phyloP scores from a whole-genome alignment of 2,797 vertebrate genomes.

The Cheirogaleus major region DNA sequence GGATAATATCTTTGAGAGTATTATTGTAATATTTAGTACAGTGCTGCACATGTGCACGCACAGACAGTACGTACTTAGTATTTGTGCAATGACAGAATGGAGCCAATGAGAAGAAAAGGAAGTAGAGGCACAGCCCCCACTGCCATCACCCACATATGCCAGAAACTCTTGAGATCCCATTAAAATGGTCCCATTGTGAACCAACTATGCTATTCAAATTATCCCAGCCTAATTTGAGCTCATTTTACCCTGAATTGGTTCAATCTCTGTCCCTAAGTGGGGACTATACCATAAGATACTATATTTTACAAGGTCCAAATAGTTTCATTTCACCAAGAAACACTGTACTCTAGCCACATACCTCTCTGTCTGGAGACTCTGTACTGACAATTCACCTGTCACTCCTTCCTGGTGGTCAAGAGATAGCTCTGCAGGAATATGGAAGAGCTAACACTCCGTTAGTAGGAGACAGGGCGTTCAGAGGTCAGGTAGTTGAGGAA shows the following conservation, averaged over 20 bases:
- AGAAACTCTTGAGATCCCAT: background rate
- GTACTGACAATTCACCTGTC: background rate
- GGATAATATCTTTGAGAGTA: background rate
- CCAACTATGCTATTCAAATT: background rate
- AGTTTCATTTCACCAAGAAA: constrained; percentile 26
- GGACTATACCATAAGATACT: background rate
- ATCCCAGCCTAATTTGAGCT: background rate
- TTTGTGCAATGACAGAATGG: background rate
- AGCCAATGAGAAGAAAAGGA: background rate
- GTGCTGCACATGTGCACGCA: background rate
- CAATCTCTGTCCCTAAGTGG: background rate
- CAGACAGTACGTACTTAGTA: no score
- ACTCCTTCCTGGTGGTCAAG: background rate
- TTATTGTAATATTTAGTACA: background rate
- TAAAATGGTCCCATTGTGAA: background rate
- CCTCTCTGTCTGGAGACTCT: background rate
- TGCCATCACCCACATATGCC: background rate
- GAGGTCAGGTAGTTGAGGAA: background rate
- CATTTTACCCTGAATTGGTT: background rate
- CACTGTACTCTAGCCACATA: background rate
- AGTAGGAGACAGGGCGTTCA: background rate
- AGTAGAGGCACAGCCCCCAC: background rate
- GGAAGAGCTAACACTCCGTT: background rate
- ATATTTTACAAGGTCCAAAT: background rate
- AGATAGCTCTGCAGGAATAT: background rate